A percentile compares a stretch with the other conserved stretches of the same genome.
phyloP scores from a whole-genome alignment of 2,888 invertebrate species.

The Morpho helenor region DNA sequence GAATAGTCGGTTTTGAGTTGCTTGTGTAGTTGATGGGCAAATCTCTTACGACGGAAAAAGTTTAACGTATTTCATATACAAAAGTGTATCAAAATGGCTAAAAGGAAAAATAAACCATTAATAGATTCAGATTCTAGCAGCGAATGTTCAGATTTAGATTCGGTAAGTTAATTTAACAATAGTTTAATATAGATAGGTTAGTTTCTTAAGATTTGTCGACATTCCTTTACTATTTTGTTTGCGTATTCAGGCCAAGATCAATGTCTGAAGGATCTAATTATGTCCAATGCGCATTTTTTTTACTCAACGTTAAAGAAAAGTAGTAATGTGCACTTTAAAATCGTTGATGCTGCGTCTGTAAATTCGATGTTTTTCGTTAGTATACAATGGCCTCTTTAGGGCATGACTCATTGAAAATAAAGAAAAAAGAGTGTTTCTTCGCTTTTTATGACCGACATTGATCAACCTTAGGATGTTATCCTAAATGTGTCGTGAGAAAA shows the following conservation, averaged over 20 bases:
- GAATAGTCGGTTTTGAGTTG: conserved; percentile 10
- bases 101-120: conserved; percentile 89
- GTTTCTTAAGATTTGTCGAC: conserved; percentile 46
- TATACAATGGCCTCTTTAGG: conserved; percentile 32
- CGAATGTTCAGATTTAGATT: conserved; percentile 90
- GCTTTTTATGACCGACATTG: conserved; percentile 4
- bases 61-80: conserved; percentile 27
- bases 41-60: conserved; percentile 32
- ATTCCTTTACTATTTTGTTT: conserved; percentile 59
- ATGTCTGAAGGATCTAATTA: conserved; percentile 51
- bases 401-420: conserved; percentile 48
- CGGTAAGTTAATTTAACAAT: conserved; percentile 80
- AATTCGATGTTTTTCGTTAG: conserved; percentile 31
- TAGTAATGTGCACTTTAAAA: not conserved
- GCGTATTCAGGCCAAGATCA: conserved; percentile 68
- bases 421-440: conserved; percentile 32
- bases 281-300: conserved; percentile 42
- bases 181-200: conserved; percentile 44
- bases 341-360: conserved; percentile 12
- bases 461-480: not conserved
- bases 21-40: conserved; percentile 34
- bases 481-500: not conserved
- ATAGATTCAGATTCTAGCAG: conserved; percentile 92
- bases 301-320: conserved; percentile 17
- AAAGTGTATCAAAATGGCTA: conserved; percentile 81